Base-by-base conservation (phyloP, 1,140 invertebrate genomes). In the Hylaeus volcanicus region DNA sequence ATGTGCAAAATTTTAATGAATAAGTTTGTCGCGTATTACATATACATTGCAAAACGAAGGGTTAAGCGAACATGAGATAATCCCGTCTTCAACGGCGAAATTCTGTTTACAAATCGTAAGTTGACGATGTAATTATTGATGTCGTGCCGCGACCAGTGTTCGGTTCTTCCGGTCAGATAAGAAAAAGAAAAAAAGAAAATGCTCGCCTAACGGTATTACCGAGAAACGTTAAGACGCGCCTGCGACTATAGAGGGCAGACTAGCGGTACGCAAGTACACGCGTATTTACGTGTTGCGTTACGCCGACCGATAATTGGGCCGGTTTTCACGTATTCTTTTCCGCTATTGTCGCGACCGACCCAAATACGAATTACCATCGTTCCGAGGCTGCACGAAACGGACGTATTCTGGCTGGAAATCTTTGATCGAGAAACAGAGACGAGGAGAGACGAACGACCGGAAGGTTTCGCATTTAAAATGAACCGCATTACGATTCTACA, bases 191-290 rank as follows among this genome's bases (percentile, higher is more conserved):
- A 12, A 48, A 43, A 11, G 15, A 53, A 61, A 75, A 68, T 53
- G 56, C 9, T 74, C 5, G 11, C 41, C 41, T 83, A 83, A 83
- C 71, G 82, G 76, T 80, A 83, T 53, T n/a, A 37, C 41, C 51
- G 39, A 60, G 48, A 26, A 55, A 68, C 56, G 68, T 68, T 81
- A 76, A 79, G 61, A 65, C 5, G 60, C 41, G 51, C 68, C 68
- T 45, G 3, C 48, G 53, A 56, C 8, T 56, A 39, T 14, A 61
- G 55, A 37, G 65, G 61, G 26, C 58, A 60, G 48, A 45, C 37
- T 81, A 74, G 82, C 74, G 82, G 74, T 69, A 76, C 78, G 60
- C n/a, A 69, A 76, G 55, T 51, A 51, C 43, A 45, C 64, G 58
- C 60, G 71, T 58, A 58, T 64, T 84, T 74, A 74, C 73, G 69